A percentile compares a stretch with the other conserved stretches of the same genome.
Conservation (phyloP, 1,140 invertebrate genomes). For the Rhizoglyphus robini region DNA sequence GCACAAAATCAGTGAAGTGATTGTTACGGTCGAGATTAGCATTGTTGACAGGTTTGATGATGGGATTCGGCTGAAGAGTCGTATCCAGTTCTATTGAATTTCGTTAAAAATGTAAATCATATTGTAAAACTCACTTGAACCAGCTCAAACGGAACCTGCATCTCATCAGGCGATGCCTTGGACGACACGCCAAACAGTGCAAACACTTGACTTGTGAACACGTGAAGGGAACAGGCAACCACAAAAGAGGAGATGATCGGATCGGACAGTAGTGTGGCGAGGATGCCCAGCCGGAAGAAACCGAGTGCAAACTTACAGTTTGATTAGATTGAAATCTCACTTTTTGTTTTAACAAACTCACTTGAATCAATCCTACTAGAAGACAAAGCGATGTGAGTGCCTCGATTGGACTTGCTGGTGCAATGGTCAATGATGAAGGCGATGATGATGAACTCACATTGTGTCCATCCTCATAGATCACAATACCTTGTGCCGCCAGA, state of each 20-base stretch:
- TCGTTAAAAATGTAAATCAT: background rate
- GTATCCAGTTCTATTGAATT: conserved; percentile 16
- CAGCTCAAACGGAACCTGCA: background rate
- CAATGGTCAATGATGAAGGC: background rate
- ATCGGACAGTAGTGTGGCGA: conserved; percentile 37
- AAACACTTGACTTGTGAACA: conserved; percentile 38
- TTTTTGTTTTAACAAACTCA: background rate
- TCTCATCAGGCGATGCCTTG: conserved; percentile 8
- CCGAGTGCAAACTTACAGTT: conserved; percentile 28
- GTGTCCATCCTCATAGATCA: background rate
- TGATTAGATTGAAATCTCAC: background rate
- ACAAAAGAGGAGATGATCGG: conserved; percentile 38
- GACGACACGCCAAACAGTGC: conserved; percentile 35
- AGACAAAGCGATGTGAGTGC: background rate
- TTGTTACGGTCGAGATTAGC: conserved; percentile 24
- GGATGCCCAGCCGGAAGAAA: conserved; percentile 34
- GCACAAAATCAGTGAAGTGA: background rate
- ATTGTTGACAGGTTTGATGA: conserved; percentile 29
- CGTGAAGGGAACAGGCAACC: conserved; percentile 39
- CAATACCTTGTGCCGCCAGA: background rate
- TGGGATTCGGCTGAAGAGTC: conserved; percentile 25
- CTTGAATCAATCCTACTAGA: conserved; percentile 7
- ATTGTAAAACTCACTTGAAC: background rate
- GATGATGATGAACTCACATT: background rate
- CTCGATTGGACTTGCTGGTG: background rate